phyloP scores from a whole-genome alignment of 2,888 invertebrate genomes.

The Fragum sueziense region DNA sequence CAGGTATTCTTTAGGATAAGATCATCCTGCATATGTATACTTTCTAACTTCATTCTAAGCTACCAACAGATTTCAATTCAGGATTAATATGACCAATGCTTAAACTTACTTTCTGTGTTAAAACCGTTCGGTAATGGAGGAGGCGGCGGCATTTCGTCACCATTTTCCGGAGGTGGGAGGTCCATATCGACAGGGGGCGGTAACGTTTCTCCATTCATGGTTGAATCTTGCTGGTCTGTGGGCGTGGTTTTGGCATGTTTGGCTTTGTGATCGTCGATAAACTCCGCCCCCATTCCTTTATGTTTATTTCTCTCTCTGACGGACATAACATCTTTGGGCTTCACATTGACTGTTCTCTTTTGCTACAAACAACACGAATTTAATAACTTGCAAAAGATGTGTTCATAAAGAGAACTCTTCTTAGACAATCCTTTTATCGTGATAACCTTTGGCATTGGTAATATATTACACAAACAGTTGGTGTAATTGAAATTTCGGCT shows the following conservation, averaged over 20 bases:
- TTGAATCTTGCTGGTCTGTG: constrained; percentile 16
- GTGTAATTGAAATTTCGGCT: no score
- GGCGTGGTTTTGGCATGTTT: constrained; percentile 23
- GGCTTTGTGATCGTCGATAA: constrained; percentile 54
- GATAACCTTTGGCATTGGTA: no score
- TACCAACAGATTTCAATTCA: no score
- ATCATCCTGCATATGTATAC: no score
- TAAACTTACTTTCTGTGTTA: constrained; percentile 82
- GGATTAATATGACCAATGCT: no score
- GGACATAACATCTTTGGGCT: constrained; percentile 55
- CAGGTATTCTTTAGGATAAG: no score
- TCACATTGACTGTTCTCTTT: constrained; percentile 21
- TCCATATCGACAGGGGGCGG: constrained; percentile 68
- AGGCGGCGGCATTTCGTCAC: constrained; percentile 61
- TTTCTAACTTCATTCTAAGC: no score
- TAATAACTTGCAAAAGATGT: no score
- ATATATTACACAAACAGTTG: no score
- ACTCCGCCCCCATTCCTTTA: constrained; percentile 67
- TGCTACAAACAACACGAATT: no score
- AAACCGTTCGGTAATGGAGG: constrained; percentile 85
- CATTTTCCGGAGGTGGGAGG: constrained; percentile 5
- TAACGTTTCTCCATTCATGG: constrained; percentile 38
- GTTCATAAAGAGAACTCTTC: no score
- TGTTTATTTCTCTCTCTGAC: constrained; percentile 66
- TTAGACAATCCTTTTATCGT: no score